Evolutionary conservation across 2,888 invertebrate species (phyloP).

Genomic region (Diploptera punctata): DNA sequence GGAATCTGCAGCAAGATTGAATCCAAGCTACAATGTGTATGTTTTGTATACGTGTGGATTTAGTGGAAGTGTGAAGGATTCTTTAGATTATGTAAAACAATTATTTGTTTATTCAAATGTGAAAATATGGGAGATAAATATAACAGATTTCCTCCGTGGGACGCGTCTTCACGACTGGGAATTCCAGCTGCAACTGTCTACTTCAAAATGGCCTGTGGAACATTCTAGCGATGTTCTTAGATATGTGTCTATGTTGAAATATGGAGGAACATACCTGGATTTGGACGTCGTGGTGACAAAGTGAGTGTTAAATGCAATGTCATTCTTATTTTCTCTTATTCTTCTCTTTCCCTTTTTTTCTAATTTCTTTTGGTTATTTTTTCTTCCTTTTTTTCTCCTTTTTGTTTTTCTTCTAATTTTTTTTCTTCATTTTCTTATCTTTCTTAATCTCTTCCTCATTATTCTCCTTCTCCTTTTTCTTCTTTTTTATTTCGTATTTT

Average conservation of each 20-base stretch:
- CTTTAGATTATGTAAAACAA: background rate
- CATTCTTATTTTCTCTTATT: too few relatives aligned
- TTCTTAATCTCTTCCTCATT: too few relatives aligned
- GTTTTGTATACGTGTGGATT: background rate
- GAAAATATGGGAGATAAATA: constrained; percentile 20
- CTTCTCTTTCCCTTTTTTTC: too few relatives aligned
- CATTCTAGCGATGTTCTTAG: constrained; percentile 71
- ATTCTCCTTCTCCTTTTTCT: too few relatives aligned
- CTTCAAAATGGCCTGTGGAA: constrained; percentile 62
- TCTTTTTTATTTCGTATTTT: too few relatives aligned
- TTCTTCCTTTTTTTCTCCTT: too few relatives aligned
- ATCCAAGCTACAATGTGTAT: background rate
- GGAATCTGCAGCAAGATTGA: background rate
- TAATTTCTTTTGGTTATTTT: too few relatives aligned
- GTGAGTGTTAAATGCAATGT: too few relatives aligned
- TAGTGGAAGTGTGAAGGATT: background rate
- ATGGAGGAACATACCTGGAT: constrained; percentile 79
- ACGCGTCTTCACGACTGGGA: constrained; percentile 66
- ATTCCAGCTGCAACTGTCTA: constrained; percentile 56
- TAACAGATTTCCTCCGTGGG: constrained; percentile 44
- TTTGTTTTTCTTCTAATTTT: too few relatives aligned
- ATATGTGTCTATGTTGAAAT: constrained; percentile 73
- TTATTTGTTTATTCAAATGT: constrained; percentile 51
- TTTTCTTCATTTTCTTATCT: too few relatives aligned
- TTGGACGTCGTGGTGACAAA: constrained; percentile 69